Base-by-base conservation (phyloP, 2,888 invertebrate genomes). In the Marasmarcha lunaedactyla region DNA sequence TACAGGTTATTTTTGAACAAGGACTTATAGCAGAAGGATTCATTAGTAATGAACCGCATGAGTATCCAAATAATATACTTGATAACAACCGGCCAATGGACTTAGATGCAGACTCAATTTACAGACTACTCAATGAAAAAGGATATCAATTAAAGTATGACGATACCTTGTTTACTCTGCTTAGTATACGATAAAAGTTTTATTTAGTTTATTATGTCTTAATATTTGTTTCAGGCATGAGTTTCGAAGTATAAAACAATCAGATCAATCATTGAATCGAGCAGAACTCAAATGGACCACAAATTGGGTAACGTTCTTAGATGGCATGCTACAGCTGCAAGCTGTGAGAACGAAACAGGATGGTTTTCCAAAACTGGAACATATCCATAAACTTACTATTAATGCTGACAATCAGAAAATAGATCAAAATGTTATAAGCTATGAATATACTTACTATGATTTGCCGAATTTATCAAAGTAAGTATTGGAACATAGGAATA, bases 91-190 rank as follows among this genome's bases (percentile, higher is more conserved):
- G 20, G 7, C 20, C 20, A 3, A 20, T 20, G 20, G 7, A 33
- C 44, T 36, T 9, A 33, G 38, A 13, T 41, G 46, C 36, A 15
- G 46, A 55, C 13, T 56, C 57, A 27, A 39, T 63, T 36, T 63
- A 63, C 39, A 48, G 50, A 11, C 39, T 58, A 7, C 43, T 63
- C 1, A 44, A 42, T 26, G 54, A 52, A 37, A 46, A 49, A 39
- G 52, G 51, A 14, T 59, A 55, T 40, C 39, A 46, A 2, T 63
- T 60, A 42, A 48, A 47, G 62, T 61, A 43, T 46, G 45, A 20
- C 3, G 20, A 7, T 20, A 7, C n/a, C n/a, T n/a, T n/a, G n/a
- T n/a, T n/a, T n/a, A n/a, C n/a, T n/a, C n/a, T n/a, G n/a, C n/a
- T n/a, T n/a, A n/a, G n/a, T n/a, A n/a, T n/a, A n/a, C n/a, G n/a